Base-by-base conservation (phyloP, 2,888 invertebrate species). In the Phania funesta region DNA sequence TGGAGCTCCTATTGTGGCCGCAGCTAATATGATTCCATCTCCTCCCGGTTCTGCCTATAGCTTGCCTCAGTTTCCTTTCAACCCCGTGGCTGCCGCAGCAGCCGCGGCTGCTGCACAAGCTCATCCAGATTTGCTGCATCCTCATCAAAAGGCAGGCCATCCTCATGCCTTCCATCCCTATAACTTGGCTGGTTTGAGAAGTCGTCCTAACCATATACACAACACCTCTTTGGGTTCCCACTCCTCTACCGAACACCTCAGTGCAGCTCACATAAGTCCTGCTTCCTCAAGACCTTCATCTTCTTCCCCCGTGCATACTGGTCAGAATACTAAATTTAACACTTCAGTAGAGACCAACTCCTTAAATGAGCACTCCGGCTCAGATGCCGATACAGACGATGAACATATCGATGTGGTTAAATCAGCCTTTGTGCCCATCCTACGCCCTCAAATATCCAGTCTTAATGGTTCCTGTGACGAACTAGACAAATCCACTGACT, bases 351-450 rank as follows among this genome's bases (percentile, higher is more conserved):
- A 93, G 88, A 93, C 93, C 18, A 94, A 93, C 87, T 95, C 94
- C 11, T 93, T 93, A 11, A 91, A 92, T 64, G 92, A 92, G 44
- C 90, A 91, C 58, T 89, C 90, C 13, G 93, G 93, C 16, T 93
- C 93, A 4, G 94, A 93, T 77, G 87, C 84, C 7, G 85, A 85
- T 82, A 94, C 94, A 0, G 94, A 94, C 56, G 95, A 95, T 78
- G 95, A 95, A 87, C 94, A 94, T 74, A 95, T 95, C 86, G 95
- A 95, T 87, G 95, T 95, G 24, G 95, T 95, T 0, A 94, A 94
- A 86, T 95, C 95, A 0, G 95, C 95, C 2, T 95, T 95, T 90
- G 94, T 94, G 60, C 94, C 95, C 22, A 94, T 94, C 67, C 91
- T 89, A 18, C 84, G 88, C n/a, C 89, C 89, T 7, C 92, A 92